Evolutionary conservation across 2,888 invertebrate species (phyloP).

Genomic region (Lithodes maja): DNA sequence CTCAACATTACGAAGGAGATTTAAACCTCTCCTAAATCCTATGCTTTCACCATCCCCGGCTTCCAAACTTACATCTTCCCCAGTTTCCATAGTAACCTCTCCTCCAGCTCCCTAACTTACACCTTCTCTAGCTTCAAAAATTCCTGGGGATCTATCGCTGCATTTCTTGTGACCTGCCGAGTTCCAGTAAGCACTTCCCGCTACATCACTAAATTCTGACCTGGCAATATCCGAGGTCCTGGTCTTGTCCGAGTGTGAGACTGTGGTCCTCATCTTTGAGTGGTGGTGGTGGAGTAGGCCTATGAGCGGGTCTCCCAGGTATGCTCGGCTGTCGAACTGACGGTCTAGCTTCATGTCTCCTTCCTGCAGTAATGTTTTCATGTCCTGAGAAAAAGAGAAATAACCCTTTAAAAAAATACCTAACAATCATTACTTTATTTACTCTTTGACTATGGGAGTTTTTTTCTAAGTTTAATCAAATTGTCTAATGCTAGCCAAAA

Average conservation of each 20-base stretch:
- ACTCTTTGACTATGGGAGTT: no score
- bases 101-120: not conserved
- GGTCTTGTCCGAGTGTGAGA: not conserved
- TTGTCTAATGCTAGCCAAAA: no score
- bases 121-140: not conserved
- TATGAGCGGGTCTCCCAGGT: no score
- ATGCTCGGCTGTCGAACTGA: constrained; percentile 18
- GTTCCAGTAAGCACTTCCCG: no score
- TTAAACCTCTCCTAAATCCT: not conserved
- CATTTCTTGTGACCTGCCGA: not conserved
- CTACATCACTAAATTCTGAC: not conserved
- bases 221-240: not conserved
- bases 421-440: no score
- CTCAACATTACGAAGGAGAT: not conserved
- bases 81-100: not conserved
- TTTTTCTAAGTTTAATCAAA: no score
- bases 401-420: no score
- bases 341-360: constrained; percentile 47
- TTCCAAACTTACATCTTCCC: not conserved
- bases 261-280: not conserved
- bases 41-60: no score
- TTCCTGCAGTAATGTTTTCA: constrained; percentile 31
- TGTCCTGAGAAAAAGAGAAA: constrained; percentile 17
- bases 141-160: not conserved
- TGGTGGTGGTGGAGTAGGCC: no score